These are phyloP conservation scores for Iguana delicatissima DNA, from an alignment of 2,797 vertebrate genomes.

Conservation along the genomic window DNA sequence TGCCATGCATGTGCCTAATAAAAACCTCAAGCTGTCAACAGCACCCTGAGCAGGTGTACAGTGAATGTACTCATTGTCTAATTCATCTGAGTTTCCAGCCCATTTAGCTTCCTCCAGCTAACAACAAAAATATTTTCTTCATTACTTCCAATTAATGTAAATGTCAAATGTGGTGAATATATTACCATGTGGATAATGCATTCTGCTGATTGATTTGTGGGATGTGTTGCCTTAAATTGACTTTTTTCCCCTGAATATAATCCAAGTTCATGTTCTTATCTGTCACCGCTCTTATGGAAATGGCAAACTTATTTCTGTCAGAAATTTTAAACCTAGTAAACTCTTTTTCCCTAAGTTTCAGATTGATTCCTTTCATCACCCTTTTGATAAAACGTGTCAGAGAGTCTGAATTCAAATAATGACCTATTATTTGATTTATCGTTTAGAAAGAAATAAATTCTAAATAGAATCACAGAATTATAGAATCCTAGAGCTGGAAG, in stretches of 20 bases:
- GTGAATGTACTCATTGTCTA: conserved; percentile 78
- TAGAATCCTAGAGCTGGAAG: too few relatives aligned
- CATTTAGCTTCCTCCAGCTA: conserved; percentile 79
- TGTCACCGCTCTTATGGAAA: conserved; percentile 60
- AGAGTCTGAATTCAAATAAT: neutral
- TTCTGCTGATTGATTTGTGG: conserved; percentile 73
- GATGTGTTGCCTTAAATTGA: conserved; percentile 77
- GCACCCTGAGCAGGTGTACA: conserved; percentile 80
- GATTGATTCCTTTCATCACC: conserved; percentile 11
- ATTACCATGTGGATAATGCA: conserved; percentile 77
- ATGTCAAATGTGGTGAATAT: conserved; percentile 83
- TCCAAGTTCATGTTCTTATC: conserved; percentile 59
- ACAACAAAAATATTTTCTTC: conserved; percentile 84
- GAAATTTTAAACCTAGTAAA: conserved; percentile 58
- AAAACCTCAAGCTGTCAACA: conserved; percentile 79
- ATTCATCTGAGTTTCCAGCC: conserved; percentile 82
- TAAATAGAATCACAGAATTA: too few relatives aligned
- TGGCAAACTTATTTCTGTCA: conserved; percentile 65
- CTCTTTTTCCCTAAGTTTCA: conserved; percentile 51
- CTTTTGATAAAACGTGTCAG: neutral
- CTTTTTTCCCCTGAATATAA: conserved; percentile 65
- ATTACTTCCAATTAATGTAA: conserved; percentile 85
- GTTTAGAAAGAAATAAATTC: neutral
- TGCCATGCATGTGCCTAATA: conserved; percentile 71
- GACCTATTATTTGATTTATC: neutral